Conservation (phyloP, 2,888 invertebrate species). For the Rotaria sp. region DNA sequence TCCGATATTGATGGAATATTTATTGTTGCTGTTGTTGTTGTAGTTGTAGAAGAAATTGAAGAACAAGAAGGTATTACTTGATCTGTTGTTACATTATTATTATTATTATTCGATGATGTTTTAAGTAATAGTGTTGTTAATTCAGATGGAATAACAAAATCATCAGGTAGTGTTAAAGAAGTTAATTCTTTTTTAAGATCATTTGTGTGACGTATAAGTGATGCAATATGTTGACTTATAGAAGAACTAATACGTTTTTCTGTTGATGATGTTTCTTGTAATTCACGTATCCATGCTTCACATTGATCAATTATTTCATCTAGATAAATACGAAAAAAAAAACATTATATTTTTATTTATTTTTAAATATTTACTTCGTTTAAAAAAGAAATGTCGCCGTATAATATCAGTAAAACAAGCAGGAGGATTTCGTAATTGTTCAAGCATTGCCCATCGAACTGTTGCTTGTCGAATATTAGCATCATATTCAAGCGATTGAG, state of each 20-base stretch:
- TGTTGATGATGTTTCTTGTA: constrained; percentile 63
- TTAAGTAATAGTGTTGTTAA: not conserved
- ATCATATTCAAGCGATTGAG: constrained; percentile 85
- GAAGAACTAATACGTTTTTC: constrained; percentile 35
- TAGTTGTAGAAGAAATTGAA: too few relatives aligned
- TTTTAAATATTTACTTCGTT: not conserved
- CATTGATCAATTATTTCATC: constrained; percentile 80
- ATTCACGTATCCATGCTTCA: constrained; percentile 79
- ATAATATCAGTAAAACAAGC: constrained; percentile 79
- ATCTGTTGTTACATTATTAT: not conserved
- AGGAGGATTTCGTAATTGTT: constrained; percentile 79
- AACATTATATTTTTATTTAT: too few relatives aligned
- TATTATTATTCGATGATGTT: not conserved
- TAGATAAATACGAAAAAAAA: constrained; percentile 55
- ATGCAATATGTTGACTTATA: constrained; percentile 5
- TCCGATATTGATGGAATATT: not conserved
- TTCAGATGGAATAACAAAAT: constrained; percentile 55
- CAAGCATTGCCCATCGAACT: constrained; percentile 90
- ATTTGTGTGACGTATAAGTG: constrained; percentile 68
- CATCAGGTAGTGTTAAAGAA: constrained; percentile 72
- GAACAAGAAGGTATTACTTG: not conserved
- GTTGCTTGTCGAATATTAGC: constrained; percentile 88
- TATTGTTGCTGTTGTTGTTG: not conserved
- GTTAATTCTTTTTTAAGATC: constrained; percentile 76
- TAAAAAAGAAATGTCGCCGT: constrained; percentile 34